A percentile compares a stretch with the other conserved stretches of the same genome.
Conservation (phyloP, 2,888 invertebrate genomes). For the Omphaloscelis lunosa region DNA sequence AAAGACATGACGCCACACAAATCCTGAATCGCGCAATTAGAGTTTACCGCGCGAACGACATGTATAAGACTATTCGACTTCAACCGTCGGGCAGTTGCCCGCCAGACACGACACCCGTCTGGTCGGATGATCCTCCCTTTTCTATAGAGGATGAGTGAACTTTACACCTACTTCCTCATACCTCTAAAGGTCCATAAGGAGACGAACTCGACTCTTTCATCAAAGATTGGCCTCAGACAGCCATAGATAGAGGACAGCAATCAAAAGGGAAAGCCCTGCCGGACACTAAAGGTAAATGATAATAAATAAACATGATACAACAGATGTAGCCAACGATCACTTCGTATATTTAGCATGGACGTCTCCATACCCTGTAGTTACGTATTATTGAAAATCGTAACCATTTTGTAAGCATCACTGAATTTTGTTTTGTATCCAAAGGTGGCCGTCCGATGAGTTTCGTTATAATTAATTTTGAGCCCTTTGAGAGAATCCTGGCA, state of each 20-base stretch:
- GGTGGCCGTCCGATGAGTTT: slow-evolving; percentile 49
- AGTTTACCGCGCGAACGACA: no score
- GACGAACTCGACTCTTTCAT: not conserved
- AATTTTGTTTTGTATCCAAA: slow-evolving; percentile 68
- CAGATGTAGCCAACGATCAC: slow-evolving; percentile 54
- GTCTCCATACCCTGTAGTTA: slow-evolving; percentile 64
- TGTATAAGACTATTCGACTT: no score
- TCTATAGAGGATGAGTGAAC: no score
- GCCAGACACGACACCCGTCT: no score
- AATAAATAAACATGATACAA: not conserved
- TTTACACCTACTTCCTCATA: no score
- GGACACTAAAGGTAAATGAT: not conserved
- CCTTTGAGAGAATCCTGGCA: slow-evolving; percentile 51
- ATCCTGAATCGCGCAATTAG: no score
- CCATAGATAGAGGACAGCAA: not conserved
- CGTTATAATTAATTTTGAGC: slow-evolving; percentile 63
- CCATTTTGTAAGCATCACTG: slow-evolving; percentile 75
- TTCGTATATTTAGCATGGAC: slow-evolving; percentile 68
- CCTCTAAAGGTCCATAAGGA: not conserved
- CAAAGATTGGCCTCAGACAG: not conserved
- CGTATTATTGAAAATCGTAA: slow-evolving; percentile 74
- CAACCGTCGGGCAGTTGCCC: no score
- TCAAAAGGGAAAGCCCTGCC: not conserved
- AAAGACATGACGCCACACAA: no score
- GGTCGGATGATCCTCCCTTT: no score